phyloP scores from a whole-genome alignment of 1,140 invertebrate genomes.

The Cylas formicarius region DNA sequence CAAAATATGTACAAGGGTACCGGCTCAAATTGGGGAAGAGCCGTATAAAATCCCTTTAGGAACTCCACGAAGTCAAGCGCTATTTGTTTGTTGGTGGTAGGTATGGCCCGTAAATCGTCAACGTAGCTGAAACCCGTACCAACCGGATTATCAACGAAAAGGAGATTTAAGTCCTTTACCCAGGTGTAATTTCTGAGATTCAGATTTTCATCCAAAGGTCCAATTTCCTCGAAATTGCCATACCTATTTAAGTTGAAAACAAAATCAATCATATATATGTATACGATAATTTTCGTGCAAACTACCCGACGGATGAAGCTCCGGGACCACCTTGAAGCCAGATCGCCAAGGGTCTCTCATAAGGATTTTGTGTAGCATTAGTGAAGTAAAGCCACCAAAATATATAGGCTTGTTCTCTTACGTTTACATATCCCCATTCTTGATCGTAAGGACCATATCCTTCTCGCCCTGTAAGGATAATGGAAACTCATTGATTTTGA shows the following conservation, averaged over 20 bases:
- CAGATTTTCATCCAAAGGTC: constrained; percentile 59
- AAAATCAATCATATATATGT: too few relatives aligned
- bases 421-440: constrained; percentile 60
- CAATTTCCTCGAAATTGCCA: constrained; percentile 73
- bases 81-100: constrained; percentile 64
- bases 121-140: constrained; percentile 83
- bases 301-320: constrained; percentile 65
- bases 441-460: constrained; percentile 53
- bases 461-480: too few relatives aligned
- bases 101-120: constrained; percentile 49
- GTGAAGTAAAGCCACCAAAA: constrained; percentile 81
- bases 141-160: constrained; percentile 85
- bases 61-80: constrained; percentile 69
- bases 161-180: constrained; percentile 66
- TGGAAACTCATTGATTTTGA: too few relatives aligned
- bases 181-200: constrained; percentile 63
- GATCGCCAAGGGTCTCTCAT: constrained; percentile 61
- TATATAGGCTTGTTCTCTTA: constrained; percentile 64
- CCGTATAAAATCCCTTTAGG: constrained; percentile 56
- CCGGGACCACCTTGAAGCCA: constrained; percentile 62
- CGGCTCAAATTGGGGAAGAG: constrained; percentile 57
- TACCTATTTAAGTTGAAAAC: constrained; percentile 55
- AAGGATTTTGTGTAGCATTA: constrained; percentile 57
- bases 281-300: too few relatives aligned
- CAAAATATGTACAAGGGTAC: constrained; percentile 74